Conservation (phyloP, 1,140 invertebrate species). For the Achatina immaculata region DNA sequence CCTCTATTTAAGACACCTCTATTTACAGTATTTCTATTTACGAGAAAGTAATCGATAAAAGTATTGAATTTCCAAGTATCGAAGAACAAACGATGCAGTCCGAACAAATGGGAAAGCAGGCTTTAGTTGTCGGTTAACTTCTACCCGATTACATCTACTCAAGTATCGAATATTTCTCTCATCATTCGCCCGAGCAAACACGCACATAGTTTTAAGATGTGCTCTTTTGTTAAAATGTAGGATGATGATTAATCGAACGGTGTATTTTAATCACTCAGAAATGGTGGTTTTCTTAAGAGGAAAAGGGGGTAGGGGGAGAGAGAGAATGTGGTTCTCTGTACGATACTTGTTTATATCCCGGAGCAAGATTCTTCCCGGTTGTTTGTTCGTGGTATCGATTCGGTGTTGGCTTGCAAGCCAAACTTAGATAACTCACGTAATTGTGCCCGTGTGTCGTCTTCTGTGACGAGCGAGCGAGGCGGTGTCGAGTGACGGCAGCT, state of each 20-base stretch:
- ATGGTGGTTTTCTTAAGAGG: no score
- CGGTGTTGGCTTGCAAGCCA: neutral
- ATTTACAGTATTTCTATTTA: neutral
- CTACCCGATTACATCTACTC: neutral
- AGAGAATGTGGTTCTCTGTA: no score
- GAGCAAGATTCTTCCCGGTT: neutral
- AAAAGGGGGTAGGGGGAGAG: no score
- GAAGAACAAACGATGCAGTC: neutral
- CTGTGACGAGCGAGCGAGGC: neutral
- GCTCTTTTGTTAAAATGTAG: no score
- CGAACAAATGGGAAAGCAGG: neutral
- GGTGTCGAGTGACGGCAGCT: neutral
- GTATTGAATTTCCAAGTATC: slow-evolving; percentile 14
- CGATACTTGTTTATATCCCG: no score
- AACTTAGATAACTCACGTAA: neutral
- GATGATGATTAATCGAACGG: no score
- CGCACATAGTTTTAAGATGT: no score
- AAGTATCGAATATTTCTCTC: neutral
- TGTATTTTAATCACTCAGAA: no score
- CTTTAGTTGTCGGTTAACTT: neutral
- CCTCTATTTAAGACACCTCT: no score
- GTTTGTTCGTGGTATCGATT: neutral
- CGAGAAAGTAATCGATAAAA: neutral
- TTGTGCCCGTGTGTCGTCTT: neutral
- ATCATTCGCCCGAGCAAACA: no score